Conservation (phyloP, 1,140 invertebrate genomes). For the Centruroides sculpturatus region DNA sequence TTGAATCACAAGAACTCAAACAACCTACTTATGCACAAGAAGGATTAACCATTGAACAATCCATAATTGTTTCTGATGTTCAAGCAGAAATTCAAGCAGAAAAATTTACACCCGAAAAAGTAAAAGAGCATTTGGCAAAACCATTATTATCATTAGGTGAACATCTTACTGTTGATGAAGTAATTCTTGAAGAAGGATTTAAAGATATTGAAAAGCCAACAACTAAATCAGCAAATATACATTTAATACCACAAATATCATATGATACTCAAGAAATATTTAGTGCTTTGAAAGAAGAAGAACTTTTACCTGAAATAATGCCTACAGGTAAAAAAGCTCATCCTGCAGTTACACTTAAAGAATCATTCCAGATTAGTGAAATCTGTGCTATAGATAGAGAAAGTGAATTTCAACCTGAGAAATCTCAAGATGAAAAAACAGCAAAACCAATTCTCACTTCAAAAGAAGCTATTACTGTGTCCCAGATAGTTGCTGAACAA, state of each 20-base stretch:
- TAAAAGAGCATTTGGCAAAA: background rate
- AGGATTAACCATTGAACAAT: background rate
- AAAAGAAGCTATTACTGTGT: constrained; percentile 7
- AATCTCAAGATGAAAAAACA: constrained; percentile 28
- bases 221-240: background rate
- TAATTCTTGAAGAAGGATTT: background rate
- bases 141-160: background rate
- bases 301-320: constrained; percentile 12
- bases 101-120: background rate
- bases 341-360: background rate
- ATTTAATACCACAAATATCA: background rate
- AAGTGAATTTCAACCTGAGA: background rate
- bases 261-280: constrained; percentile 14
- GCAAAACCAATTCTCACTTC: constrained; percentile 27
- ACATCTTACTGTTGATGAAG: constrained; percentile 5
- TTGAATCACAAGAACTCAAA: no score
- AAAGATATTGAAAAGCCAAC: background rate
- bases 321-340: constrained; percentile 8
- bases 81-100: background rate
- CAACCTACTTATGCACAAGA: no score
- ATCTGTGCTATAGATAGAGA: background rate
- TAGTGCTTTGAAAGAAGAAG: constrained; percentile 25
- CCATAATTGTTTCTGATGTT: background rate
- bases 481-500: constrained; percentile 7
- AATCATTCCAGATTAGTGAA: constrained; percentile 9